A percentile compares a stretch with the other conserved stretches of the same genome.
phyloP scores from a whole-genome alignment of 2,888 invertebrate genomes.

The Anarsia innoxiella region DNA sequence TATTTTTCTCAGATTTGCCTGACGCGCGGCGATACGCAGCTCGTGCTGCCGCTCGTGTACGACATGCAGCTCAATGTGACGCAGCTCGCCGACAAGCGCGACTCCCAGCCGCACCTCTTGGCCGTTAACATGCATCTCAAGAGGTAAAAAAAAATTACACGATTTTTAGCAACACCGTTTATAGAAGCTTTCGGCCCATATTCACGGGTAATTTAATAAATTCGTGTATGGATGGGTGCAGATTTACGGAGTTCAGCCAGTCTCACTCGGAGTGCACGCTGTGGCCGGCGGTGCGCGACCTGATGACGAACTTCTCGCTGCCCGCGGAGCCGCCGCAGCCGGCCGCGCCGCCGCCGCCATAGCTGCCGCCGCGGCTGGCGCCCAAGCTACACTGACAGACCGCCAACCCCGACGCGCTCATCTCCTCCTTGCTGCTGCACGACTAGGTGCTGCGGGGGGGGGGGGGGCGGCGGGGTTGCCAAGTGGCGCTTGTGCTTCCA shows the following conservation, averaged over 20 bases:
- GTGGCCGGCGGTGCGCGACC: conserved; percentile 92
- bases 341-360: conserved; percentile 51
- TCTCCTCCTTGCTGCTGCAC: no score
- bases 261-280: conserved; percentile 91
- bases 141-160: no score
- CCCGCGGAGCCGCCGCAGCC: conserved; percentile 83
- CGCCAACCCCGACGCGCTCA: no score
- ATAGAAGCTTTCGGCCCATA: no score
- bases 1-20: conserved; percentile 48
- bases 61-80: conserved; percentile 91
- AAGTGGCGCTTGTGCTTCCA: no score
- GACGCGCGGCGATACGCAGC: conserved; percentile 64
- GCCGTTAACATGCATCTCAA: conserved; percentile 67
- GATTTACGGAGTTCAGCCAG: conserved; percentile 85
- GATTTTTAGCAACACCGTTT: no score
- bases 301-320: conserved; percentile 87
- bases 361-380: conserved; percentile 20
- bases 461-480: no score
- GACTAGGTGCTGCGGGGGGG: no score
- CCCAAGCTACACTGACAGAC: no score
- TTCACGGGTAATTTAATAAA: no score
- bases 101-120: conserved; percentile 71
- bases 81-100: conserved; percentile 89
- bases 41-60: conserved; percentile 93
- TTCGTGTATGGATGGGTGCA: no score